Evolutionary conservation across 2,113 vertebrate species (phyloP).

Genomic region (Brachypodius melanocephalos): DNA sequence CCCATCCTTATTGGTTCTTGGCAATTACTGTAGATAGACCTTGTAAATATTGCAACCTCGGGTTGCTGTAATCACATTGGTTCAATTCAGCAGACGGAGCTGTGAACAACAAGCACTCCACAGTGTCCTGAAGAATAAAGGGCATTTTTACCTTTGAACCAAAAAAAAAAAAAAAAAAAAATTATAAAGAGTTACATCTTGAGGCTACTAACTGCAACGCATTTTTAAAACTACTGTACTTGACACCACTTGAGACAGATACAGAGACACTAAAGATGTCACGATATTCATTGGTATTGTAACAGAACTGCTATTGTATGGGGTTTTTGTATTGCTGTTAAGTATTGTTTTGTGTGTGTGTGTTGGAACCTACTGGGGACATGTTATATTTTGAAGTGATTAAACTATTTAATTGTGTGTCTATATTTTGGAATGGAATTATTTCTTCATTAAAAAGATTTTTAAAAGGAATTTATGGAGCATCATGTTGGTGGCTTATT

Average conservation of each 20-base stretch:
- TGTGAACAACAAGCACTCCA: slow-evolving; percentile 64
- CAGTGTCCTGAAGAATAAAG: slow-evolving; percentile 71
- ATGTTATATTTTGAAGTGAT: slow-evolving; percentile 90
- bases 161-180: slow-evolving; percentile 36
- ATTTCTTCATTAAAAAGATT: slow-evolving; percentile 90
- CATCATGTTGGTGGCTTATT: slow-evolving; percentile 9
- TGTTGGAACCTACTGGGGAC: slow-evolving; percentile 83
- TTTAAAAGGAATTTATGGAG: slow-evolving; percentile 74
- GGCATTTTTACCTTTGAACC: slow-evolving; percentile 81
- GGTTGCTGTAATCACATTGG: slow-evolving; percentile 71
- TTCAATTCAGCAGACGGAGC: slow-evolving; percentile 69
- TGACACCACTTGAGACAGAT: slow-evolving; percentile 77
- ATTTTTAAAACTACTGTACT: slow-evolving; percentile 81
- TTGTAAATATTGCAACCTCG: slow-evolving; percentile 76
- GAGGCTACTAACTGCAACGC: slow-evolving; percentile 74
- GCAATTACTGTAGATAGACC: slow-evolving; percentile 79
- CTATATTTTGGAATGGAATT: slow-evolving; percentile 90
- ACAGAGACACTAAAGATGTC: slow-evolving; percentile 78
- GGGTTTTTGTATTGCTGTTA: slow-evolving; percentile 85
- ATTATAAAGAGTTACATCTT: slow-evolving; percentile 68
- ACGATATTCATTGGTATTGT: slow-evolving; percentile 82
- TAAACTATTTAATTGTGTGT: slow-evolving; percentile 90
- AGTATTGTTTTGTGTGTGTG: slow-evolving; percentile 81
- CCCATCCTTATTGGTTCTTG: slow-evolving; percentile 73
- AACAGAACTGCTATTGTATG: slow-evolving; percentile 84